Evolutionary conservation across 2,888 invertebrate species (phyloP), one percentile per base, ranked within the genome.

Genomic region (Tenthredo scrophulariae): DNA sequence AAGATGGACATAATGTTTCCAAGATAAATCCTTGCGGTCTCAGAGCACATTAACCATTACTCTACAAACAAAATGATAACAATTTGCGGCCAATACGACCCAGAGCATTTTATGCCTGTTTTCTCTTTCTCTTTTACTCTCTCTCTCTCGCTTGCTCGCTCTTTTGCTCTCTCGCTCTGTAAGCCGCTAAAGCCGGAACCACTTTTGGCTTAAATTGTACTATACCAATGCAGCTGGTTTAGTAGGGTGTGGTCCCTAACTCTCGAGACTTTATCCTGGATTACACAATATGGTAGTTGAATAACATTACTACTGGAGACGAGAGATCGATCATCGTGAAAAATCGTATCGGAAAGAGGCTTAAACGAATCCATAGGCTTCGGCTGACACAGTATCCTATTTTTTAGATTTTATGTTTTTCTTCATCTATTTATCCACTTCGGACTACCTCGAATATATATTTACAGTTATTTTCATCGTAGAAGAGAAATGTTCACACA

Each of bases 291-390:
- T 58, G 58, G 62, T 58, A 80, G 40, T 58, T 80, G 58, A 80
- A 80, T 80, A 80, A 80, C 80, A 62, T 62, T 80, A 80, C 58
- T 62, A 50, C 40, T 43, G 80, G 62, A 62, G 62, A 40, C 62
- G 80, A 80, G 80, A 62, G 50, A 80, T 80, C 80, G 80, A 80
- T 80, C 80, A 62, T 80, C n/a, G 80, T 80, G 80, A 80, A 80
- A 80, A 80, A 80, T 80, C 6, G 58, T 40, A 80, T 62, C 62
- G 37, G 29, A 80, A 26, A 58, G 80, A 62, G 40, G 58, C 40
- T 80, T 37, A 62, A 40, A 22, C 40, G 58, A 80, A 80, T 80
- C 26, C 58, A 37, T 37, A 80, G 50, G 3, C 40, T 37, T 10
- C 33, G 15, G 62, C 37, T 0, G 7, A 22, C 43, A 22, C 62